phyloP scores from a whole-genome alignment of 2,888 invertebrate genomes.

The Parnassius apollo region DNA sequence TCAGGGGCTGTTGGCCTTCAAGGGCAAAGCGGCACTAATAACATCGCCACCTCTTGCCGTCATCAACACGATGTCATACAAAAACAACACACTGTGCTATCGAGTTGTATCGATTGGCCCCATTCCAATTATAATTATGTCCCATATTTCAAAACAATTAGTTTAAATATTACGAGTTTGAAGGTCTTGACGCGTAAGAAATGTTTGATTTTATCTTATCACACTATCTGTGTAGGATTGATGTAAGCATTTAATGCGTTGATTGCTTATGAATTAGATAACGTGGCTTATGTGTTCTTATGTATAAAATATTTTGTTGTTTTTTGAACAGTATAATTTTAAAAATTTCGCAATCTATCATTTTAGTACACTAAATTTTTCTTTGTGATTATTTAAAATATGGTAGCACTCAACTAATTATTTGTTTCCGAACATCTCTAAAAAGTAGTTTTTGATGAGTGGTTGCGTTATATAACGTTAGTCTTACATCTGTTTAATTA shows the following conservation, averaged over 20 bases:
- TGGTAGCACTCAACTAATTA: neutral
- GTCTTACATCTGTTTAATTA: slow-evolving; percentile 10
- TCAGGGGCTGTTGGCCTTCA: slow-evolving; percentile 19
- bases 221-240: neutral
- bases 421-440: neutral
- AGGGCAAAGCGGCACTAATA: slow-evolving; percentile 21
- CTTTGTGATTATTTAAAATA: too few relatives aligned
- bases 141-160: slow-evolving; percentile 9
- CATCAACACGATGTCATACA: slow-evolving; percentile 13
- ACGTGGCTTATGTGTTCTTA: neutral
- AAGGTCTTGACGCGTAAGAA: slow-evolving; percentile 10
- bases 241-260: neutral
- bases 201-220: slow-evolving; percentile 6
- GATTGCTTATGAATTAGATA: slow-evolving; percentile 9
- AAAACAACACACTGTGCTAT: slow-evolving; percentile 12
- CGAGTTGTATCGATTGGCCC: slow-evolving; percentile 20
- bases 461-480: neutral
- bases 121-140: slow-evolving; percentile 18
- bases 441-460: neutral
- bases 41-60: slow-evolving; percentile 19
- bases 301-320: too few relatives aligned
- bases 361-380: too few relatives aligned
- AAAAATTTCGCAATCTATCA: too few relatives aligned
- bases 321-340: neutral
- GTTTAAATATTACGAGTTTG: slow-evolving; percentile 9